Percentiles rank a stretch among this genome's conserved stretches.
These are phyloP conservation scores for Neotragus moschatus DNA, from an alignment of 2,113 vertebrate species.

Conservation along the genomic window DNA sequence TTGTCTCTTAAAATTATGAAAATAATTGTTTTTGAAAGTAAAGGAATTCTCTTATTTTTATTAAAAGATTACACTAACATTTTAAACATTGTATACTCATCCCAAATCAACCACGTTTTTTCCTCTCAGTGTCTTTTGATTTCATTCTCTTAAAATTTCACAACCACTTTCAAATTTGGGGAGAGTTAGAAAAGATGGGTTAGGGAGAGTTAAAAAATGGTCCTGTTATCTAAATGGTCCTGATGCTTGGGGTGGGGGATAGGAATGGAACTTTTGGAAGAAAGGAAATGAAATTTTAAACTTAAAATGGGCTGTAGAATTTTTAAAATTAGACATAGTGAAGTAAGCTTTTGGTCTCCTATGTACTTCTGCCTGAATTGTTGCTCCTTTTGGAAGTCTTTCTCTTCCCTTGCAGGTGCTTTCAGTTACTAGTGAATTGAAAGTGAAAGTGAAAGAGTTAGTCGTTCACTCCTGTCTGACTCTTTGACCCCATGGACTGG, in stretches of 20 bases:
- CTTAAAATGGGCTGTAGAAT: not conserved
- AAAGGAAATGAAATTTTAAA: not conserved
- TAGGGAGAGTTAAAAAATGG: not conserved
- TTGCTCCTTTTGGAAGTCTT: not conserved
- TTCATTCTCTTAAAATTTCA: constrained; percentile 8
- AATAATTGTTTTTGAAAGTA: not conserved
- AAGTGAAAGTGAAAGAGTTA: not conserved
- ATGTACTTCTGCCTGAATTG: not conserved
- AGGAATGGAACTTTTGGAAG: not conserved
- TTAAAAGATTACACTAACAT: not conserved
- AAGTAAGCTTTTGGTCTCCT: not conserved
- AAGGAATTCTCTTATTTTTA: not conserved
- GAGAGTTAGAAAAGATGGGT: not conserved
- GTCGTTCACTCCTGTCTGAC: not conserved
- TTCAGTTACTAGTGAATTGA: not conserved
- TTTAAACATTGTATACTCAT: not conserved
- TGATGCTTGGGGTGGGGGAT: not conserved
- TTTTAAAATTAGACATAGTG: not conserved
- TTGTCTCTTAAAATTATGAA: not conserved
- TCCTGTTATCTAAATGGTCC: not conserved
- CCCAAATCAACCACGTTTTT: not conserved
- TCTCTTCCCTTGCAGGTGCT: not conserved
- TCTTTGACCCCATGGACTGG: not conserved
- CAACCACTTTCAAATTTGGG: not conserved
- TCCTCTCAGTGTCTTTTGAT: not conserved